Evolutionary conservation across 2,113 vertebrate genomes (phyloP), one percentile per base, ranked within the genome.

Genomic region (Xerus inauris): DNA sequence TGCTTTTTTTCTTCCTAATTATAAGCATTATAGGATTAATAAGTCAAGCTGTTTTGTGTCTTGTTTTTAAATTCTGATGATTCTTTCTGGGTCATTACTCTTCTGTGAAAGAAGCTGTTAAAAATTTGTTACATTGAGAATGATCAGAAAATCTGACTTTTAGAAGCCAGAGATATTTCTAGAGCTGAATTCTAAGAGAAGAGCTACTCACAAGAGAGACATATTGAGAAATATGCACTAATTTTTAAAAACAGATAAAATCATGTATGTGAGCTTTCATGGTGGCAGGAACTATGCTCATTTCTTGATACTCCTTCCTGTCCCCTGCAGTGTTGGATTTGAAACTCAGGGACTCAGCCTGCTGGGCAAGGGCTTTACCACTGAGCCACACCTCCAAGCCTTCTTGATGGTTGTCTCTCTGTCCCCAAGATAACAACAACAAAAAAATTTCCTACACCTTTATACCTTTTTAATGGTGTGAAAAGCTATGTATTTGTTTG

Each of bases 21-120:
- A 11, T 80, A 51, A 69, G 17, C 20, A 83, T 71, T 94, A 30
- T 87, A 87, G 62, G 38, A 35, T 79, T 7, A 88, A 30, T 6
- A 6, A 22, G 4, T 79, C 9, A 86, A 42, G 14, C 8, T 24
- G 28, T 76, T 87, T 83, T 76, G 40, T 85, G 8, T 77, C 22
- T 84, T 91, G 77, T 49, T 59, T 71, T 94, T 76, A 69, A 75
- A 75, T 94, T 80, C n/a, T 80, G 32, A 67, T 86, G 49, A 1
- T 30, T 91, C 72, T 54, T 83, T 65, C 54, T 13, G 69, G 45
- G 35, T 57, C 32, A 32, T 84, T 8, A 64, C 24, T 64, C 11
- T 88, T 87, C 42, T 82, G 24, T 83, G 40, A 40, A 88, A 26
- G 4, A 93, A 42, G 49, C 19, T 77, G 6, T 87, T 84, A 77